phyloP scores from a whole-genome alignment of 2,113 vertebrate species.

The Heterotilapia buettikoferi region DNA sequence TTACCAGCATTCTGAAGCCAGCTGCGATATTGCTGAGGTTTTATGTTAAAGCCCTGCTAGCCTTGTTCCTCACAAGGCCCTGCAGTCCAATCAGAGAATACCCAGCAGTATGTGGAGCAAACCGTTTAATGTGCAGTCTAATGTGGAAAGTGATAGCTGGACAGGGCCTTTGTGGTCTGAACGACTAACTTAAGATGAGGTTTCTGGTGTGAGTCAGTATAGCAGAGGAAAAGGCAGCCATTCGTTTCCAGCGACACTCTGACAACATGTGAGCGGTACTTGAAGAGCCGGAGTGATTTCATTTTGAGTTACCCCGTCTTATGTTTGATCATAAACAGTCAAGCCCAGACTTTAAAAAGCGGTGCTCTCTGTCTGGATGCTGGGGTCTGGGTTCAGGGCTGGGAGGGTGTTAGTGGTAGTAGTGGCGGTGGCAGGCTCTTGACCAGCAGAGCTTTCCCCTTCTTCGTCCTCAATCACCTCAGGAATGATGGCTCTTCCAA shows the following conservation, averaged over 20 bases:
- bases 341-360: constrained; percentile 70
- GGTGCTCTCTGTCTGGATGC: constrained; percentile 81
- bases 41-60: background rate
- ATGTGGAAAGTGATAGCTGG: background rate
- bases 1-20: background rate
- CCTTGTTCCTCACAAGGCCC: background rate
- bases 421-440: constrained; percentile 60
- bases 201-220: constrained; percentile 4
- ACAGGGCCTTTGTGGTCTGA: background rate
- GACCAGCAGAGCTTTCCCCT: constrained; percentile 59
- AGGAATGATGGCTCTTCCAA: constrained; percentile 68
- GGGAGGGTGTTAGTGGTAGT: background rate
- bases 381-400: constrained; percentile 58
- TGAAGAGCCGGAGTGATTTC: background rate
- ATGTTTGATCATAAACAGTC: background rate
- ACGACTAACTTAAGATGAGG: background rate
- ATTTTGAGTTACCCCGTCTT: background rate
- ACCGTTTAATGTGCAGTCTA: background rate
- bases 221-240: background rate
- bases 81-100: constrained; percentile 20
- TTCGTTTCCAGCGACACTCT: background rate
- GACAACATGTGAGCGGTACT: background rate
- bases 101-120: background rate
- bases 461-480: constrained; percentile 65
- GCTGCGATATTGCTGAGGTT: background rate